Conservation (phyloP, 2,888 invertebrate species). For the Eutolmus rufibarbis region DNA sequence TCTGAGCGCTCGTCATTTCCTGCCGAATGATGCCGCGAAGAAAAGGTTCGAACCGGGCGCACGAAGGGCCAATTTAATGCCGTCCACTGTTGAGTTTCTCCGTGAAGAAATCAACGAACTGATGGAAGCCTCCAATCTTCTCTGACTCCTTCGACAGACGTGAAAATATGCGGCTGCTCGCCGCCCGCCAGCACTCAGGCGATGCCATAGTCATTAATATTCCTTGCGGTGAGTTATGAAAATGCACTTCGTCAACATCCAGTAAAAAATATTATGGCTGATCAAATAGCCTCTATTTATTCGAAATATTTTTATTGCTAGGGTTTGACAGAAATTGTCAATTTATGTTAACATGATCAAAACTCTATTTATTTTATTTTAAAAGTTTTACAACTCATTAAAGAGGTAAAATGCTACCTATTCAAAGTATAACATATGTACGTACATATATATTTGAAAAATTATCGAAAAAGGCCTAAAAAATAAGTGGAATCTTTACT, state of each 20-base stretch:
- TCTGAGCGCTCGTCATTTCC: neutral
- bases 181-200: neutral
- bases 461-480: neutral
- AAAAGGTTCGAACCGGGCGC: neutral
- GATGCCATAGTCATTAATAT: neutral
- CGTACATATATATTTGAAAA: neutral
- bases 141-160: neutral
- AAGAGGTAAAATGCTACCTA: neutral
- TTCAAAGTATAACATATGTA: too few relatives aligned
- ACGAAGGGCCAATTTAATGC: neutral
- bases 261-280: neutral
- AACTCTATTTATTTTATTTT: neutral
- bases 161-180: neutral
- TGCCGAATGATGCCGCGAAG: neutral
- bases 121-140: neutral
- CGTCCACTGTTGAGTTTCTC: neutral
- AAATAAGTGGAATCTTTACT: neutral
- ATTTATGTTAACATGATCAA: neutral
- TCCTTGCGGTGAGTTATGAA: neutral
- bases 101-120: neutral
- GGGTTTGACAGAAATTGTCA: neutral
- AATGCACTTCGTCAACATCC: neutral
- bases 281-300: neutral
- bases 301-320: neutral
- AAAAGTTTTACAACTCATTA: neutral